phyloP scores from a whole-genome alignment of 2,797 vertebrate species.

The Callimico goeldii region DNA sequence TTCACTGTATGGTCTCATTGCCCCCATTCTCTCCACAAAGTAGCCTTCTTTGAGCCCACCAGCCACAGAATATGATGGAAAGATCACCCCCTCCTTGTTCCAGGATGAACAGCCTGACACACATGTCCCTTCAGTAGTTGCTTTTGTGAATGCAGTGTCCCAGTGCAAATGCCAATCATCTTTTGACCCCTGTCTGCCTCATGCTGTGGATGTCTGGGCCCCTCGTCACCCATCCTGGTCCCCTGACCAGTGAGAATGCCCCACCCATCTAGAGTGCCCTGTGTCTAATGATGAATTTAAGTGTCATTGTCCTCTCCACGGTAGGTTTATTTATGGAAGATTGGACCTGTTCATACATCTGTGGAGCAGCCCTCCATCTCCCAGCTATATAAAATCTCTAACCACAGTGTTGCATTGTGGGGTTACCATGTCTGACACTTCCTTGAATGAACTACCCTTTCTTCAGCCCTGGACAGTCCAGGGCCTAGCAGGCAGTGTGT shows the following conservation, averaged over 20 bases:
- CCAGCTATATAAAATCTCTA: constrained; percentile 90
- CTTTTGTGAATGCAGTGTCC: constrained; percentile 96
- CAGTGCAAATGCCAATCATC: constrained; percentile 89
- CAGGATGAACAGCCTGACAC: constrained; percentile 89
- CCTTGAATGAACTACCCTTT: constrained; percentile 86
- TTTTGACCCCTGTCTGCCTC: constrained; percentile 75
- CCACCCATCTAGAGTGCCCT: constrained; percentile 88
- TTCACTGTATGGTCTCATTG: constrained; percentile 96
- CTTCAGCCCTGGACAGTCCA: not conserved
- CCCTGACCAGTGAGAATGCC: constrained; percentile 78
- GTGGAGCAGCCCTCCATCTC: constrained; percentile 90
- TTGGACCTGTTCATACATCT: constrained; percentile 92
- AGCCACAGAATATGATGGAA: constrained; percentile 70
- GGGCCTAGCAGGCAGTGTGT: not conserved
- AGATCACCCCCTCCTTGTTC: constrained; percentile 75
- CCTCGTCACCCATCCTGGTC: not conserved
- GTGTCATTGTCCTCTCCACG: constrained; percentile 88
- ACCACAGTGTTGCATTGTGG: constrained; percentile 90
- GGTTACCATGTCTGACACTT: constrained; percentile 90
- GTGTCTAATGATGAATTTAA: constrained; percentile 92
- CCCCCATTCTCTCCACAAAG: constrained; percentile 96
- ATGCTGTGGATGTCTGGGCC: constrained; percentile 10
- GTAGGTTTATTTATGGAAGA: constrained; percentile 95
- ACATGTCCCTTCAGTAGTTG: constrained; percentile 92
- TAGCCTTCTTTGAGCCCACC: constrained; percentile 81